Evolutionary conservation across 1,140 invertebrate genomes (phyloP).

Genomic region (Macrocentrus cingulum): DNA sequence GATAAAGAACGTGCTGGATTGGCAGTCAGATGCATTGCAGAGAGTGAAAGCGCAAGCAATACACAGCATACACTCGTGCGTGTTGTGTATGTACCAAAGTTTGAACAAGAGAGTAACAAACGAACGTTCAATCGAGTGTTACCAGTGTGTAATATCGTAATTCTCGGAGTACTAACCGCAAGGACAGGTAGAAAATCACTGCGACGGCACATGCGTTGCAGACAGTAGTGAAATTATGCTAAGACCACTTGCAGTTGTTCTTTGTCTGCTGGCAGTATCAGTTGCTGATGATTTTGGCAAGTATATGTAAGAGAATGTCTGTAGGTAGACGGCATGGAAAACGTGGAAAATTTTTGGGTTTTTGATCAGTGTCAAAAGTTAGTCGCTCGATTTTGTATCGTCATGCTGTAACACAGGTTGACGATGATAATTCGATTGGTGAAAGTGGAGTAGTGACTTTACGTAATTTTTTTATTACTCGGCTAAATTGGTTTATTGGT

Average conservation of each 20-base stretch:
- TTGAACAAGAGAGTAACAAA: too few species aligned
- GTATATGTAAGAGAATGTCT: slow-evolving; percentile 24
- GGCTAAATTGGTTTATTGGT: not conserved
- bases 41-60: slow-evolving; percentile 53
- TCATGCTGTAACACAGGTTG: not conserved
- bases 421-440: not conserved
- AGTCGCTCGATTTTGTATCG: not conserved
- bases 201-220: not conserved
- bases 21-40: slow-evolving; percentile 43
- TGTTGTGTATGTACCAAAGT: slow-evolving; percentile 18
- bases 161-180: slow-evolving; percentile 7
- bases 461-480: slow-evolving; percentile 1
- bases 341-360: too few species aligned
- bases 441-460: slow-evolving; percentile 5
- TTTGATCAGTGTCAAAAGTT: too few species aligned
- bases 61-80: slow-evolving; percentile 3
- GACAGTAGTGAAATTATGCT: slow-evolving; percentile 11
- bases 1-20: slow-evolving; percentile 32
- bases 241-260: not conserved
- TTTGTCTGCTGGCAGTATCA: slow-evolving; percentile 13
- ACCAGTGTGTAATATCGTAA: not conserved
- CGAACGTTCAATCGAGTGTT: slow-evolving; percentile 11
- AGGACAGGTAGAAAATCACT: slow-evolving; percentile 9
- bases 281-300: slow-evolving; percentile 40
- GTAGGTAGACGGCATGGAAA: not conserved